Percentiles rank a stretch among this genome's conserved stretches.
Conservation (phyloP, 1,140 invertebrate species). For the Anthonomus grandis region DNA sequence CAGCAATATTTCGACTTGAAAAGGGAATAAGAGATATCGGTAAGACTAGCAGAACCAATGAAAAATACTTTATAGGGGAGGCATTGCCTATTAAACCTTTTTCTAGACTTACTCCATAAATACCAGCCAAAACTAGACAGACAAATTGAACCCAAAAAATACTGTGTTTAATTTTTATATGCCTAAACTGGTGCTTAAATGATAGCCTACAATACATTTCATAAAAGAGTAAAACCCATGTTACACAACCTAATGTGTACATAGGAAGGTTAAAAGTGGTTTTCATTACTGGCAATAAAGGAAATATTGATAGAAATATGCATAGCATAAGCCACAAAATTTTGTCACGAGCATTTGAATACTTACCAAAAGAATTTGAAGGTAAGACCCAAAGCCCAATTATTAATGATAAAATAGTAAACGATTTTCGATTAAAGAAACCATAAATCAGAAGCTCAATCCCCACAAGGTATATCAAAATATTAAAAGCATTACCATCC, state of each 20-base stretch:
- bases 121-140: constrained; percentile 20
- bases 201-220: constrained; percentile 27
- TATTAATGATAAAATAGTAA: constrained; percentile 31
- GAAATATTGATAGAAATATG: constrained; percentile 32
- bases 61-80: constrained; percentile 30
- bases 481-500: constrained; percentile 1
- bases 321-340: constrained; percentile 32
- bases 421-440: constrained; percentile 33
- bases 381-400: constrained; percentile 23
- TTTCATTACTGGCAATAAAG: constrained; percentile 38
- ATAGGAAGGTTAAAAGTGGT: constrained; percentile 36
- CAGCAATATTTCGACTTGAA: constrained; percentile 22
- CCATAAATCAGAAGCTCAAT: constrained; percentile 36
- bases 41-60: constrained; percentile 26
- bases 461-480: constrained; percentile 21
- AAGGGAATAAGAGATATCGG: constrained; percentile 32
- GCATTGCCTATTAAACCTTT: constrained; percentile 17
- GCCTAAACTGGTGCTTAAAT: constrained; percentile 15
- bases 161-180: constrained; percentile 6
- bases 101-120: constrained; percentile 31
- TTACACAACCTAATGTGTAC: constrained; percentile 29
- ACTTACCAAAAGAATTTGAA: constrained; percentile 20
- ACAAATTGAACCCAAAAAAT: constrained; percentile 25
- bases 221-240: constrained; percentile 29
- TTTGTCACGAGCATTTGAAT: constrained; percentile 28